Evolutionary conservation across 2,888 invertebrate species (phyloP).

Genomic region (Plagodis dolabraria): DNA sequence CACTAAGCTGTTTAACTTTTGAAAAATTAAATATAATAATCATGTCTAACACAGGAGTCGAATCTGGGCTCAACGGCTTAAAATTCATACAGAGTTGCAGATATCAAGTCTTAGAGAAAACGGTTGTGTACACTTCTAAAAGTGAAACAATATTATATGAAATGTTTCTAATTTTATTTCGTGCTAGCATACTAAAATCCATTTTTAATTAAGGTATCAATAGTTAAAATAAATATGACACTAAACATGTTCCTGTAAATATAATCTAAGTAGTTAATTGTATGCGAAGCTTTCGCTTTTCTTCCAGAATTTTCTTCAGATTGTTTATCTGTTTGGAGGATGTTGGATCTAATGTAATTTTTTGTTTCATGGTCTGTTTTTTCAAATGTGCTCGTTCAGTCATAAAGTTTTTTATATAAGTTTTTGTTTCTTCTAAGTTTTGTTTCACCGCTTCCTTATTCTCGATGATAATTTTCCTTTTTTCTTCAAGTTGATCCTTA

Average conservation of each 20-base stretch:
- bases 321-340: conserved; percentile 72
- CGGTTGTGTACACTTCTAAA: no score
- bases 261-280: conserved; percentile 34
- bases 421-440: conserved; percentile 75
- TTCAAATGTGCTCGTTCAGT: conserved; percentile 57
- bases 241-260: neutral
- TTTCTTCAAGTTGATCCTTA: conserved; percentile 80
- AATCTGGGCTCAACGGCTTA: no score
- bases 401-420: conserved; percentile 67
- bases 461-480: conserved; percentile 71
- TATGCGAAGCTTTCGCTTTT: conserved; percentile 71
- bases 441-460: conserved; percentile 72
- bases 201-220: no score
- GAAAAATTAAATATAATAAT: no score
- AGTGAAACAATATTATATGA: neutral
- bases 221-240: neutral
- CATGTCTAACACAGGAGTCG: no score
- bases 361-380: conserved; percentile 57
- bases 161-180: neutral
- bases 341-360: conserved; percentile 37
- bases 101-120: no score
- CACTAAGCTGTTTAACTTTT: no score
- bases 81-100: no score
- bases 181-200: no score
- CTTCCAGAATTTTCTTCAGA: conserved; percentile 76